A percentile compares a stretch with the other conserved stretches of the same genome.
Evolutionary conservation across 92 coral and sea anemone genomes (phyloP).

Genomic region (Parazoanthus atlanticus): DNA sequence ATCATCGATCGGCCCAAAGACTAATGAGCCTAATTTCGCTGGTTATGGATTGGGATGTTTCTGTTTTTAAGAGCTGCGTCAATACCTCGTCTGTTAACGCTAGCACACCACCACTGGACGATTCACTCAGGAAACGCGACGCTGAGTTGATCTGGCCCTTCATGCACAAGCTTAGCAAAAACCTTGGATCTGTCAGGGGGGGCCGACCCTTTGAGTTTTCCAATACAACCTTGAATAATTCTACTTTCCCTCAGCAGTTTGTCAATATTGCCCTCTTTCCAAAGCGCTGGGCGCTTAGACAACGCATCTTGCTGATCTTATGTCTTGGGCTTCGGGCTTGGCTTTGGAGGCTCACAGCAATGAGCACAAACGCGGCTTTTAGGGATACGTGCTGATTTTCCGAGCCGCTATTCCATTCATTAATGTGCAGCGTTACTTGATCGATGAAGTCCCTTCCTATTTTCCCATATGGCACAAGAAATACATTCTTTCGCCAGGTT

Average conservation of each 20-base stretch:
- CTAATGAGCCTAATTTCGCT: no score
- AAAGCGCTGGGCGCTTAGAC: no score
- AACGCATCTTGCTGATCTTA: slow-evolving; percentile 66
- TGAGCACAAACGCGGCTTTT: no score
- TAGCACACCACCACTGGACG: slow-evolving; percentile 41
- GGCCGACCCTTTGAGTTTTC: not conserved
- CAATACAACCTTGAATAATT: slow-evolving; percentile 58
- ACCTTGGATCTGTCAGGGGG: no score
- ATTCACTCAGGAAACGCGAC: slow-evolving; percentile 44
- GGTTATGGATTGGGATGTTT: no score
- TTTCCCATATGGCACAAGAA: slow-evolving; percentile 58
- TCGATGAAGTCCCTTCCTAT: slow-evolving; percentile 40
- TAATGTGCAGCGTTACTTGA: slow-evolving; percentile 45
- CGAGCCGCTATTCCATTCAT: slow-evolving; percentile 48
- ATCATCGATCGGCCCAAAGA: slow-evolving; percentile 17
- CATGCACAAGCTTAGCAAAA: not conserved
- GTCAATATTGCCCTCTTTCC: slow-evolving; percentile 53
- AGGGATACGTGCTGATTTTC: slow-evolving; percentile 51
- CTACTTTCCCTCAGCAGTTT: slow-evolving; percentile 55
- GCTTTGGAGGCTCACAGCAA: no score
- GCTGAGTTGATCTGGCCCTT: slow-evolving; percentile 45
- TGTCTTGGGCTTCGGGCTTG: slow-evolving; percentile 68
- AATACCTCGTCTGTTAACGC: slow-evolving; percentile 20
- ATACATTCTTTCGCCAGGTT: slow-evolving; percentile 4
- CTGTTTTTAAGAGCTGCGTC: slow-evolving; percentile 23